Evolutionary conservation across 2,113 vertebrate genomes (phyloP).

Genomic region (Tachuris rubrigastra): DNA sequence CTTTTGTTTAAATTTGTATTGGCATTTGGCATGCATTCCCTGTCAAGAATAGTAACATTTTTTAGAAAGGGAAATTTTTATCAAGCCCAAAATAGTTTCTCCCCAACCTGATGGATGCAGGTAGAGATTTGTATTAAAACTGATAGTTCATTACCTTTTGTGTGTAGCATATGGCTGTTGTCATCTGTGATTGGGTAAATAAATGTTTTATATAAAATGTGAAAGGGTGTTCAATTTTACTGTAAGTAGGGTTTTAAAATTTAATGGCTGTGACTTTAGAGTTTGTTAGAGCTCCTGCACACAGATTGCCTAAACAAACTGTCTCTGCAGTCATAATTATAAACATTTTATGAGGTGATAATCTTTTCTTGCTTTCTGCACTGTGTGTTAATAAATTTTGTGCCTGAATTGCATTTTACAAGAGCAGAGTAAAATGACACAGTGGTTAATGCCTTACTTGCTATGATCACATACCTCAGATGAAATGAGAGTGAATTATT

Average conservation of each 20-base stretch:
- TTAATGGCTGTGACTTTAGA: slow-evolving; percentile 4
- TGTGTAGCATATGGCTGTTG: neutral
- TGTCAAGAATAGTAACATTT: neutral
- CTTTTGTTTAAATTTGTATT: neutral
- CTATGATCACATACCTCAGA: neutral
- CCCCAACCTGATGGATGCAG: neutral
- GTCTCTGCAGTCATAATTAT: neutral
- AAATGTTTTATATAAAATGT: neutral
- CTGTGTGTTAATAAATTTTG: neutral
- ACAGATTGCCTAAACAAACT: neutral
- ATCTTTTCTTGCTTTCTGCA: neutral
- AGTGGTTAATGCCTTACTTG: neutral
- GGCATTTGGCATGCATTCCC: neutral
- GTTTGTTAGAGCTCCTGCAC: neutral
- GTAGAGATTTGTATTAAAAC: neutral
- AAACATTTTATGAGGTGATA: slow-evolving; percentile 33
- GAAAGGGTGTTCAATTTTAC: neutral
- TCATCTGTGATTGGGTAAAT: neutral
- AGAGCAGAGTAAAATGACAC: neutral
- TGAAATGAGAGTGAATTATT: neutral
- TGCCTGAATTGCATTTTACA: neutral
- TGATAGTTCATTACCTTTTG: neutral
- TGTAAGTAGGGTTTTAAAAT: slow-evolving; percentile 24
- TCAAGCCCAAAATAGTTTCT: neutral
- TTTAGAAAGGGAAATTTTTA: neutral